Base-by-base conservation (phyloP, 2,113 vertebrate species). In the Aphelocoma coerulescens region DNA sequence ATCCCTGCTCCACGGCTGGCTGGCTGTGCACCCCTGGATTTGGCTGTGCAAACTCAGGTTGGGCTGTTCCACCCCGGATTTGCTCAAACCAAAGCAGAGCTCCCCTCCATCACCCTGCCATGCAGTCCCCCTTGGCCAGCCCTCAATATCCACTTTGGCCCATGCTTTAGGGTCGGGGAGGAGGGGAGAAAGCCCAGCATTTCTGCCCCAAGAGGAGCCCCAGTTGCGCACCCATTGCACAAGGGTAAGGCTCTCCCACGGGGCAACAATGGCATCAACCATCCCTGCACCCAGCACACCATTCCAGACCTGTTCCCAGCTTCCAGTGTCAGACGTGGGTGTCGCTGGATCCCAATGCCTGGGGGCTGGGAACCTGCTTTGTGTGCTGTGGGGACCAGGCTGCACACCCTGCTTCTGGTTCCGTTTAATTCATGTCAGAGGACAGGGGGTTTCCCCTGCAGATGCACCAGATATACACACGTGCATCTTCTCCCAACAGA, bases 401-500 rank as follows among this genome's bases (percentile, higher is more conserved):
- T 90, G 88, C 62, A 63, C 28, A 9, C 19, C 21, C 6, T 5
- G 48, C 69, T 95, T 77, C 46, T 30, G 71, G 12, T 52, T 52
- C 33, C 19, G 41, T 77, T 84, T 66, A 79, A 68, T 91, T 77
- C 32, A 51, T 46, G 4, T 13, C n/a, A 32, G 90, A 54, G n/a
- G n/a, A 59, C 10, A 7, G 74, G 57, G 63, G 58, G 32, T 43
- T 86, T 74, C 30, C 37, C 48, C 44, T 58, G 43, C 33, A 65
- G 46, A 67, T 30, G 67, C n/a, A 59, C 51, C 8, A 4, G 1
- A 23, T 15, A 35, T 0, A 1, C 24, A n/a, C 8, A 2, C 0
- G 3, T 30, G 32, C 35, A 19, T 69, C 59, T 87, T 62, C 37
- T 63, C 54, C 33, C 44, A n/a, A 27, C 41, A 41, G 55, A 19